phyloP scores from a whole-genome alignment of 1,140 invertebrate genomes.

The Philaenus spumarius region DNA sequence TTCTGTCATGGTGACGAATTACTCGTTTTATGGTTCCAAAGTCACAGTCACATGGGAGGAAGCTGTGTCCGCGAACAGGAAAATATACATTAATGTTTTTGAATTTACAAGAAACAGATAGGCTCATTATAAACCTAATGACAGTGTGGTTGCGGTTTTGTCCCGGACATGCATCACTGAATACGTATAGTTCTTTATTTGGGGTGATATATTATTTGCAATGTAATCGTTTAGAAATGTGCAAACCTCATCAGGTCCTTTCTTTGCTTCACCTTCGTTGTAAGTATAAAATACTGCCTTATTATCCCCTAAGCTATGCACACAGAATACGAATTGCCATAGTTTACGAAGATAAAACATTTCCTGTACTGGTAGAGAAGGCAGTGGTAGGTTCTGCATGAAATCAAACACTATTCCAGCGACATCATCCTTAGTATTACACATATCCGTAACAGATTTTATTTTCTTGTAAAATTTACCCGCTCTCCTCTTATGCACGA shows the following conservation, averaged over 20 bases:
- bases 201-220: no score
- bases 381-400: no score
- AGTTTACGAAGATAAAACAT: slow-evolving; percentile 10
- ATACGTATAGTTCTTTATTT: no score
- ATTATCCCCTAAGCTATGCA: slow-evolving; percentile 30
- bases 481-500: slow-evolving; percentile 26
- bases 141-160: no score
- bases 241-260: slow-evolving; percentile 30
- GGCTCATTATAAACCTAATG: no score
- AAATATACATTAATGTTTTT: slow-evolving; percentile 18
- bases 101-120: no score
- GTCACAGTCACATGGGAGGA: slow-evolving; percentile 12
- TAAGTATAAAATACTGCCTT: slow-evolving; percentile 28
- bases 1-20: not conserved
- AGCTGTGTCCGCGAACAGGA: slow-evolving; percentile 20
- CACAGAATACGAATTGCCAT: slow-evolving; percentile 30
- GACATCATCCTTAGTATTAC: slow-evolving; percentile 18
- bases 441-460: slow-evolving; percentile 24
- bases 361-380: slow-evolving; percentile 24
- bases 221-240: slow-evolving; percentile 27
- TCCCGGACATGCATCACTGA: no score
- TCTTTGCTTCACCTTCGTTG: slow-evolving; percentile 25
- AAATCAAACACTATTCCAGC: slow-evolving; percentile 33
- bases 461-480: slow-evolving; percentile 31
- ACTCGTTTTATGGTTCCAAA: slow-evolving; percentile 10